Conservation (phyloP, 1,140 invertebrate species). For the Colletes gigas region DNA sequence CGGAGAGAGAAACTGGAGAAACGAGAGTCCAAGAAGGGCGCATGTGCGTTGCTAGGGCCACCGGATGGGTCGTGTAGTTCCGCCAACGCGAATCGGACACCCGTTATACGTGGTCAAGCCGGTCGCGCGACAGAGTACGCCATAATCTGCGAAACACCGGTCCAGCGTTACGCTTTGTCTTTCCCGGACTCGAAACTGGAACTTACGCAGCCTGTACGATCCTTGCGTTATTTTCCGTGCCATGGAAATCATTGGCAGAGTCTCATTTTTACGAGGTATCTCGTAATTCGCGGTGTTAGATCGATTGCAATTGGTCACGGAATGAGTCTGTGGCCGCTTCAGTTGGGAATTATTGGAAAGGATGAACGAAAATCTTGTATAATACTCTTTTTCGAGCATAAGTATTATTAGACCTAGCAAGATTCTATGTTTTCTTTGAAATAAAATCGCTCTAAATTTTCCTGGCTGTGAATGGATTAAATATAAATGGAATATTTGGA, state of each 20-base stretch:
- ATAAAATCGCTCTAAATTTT: too few species aligned
- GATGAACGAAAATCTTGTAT: too few species aligned
- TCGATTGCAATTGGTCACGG: too few species aligned
- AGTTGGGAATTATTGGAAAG: too few species aligned
- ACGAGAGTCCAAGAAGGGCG: constrained; percentile 75
- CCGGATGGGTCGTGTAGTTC: constrained; percentile 73
- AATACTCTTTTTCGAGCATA: too few species aligned
- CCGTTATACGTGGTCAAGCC: constrained; percentile 53
- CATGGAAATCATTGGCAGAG: background rate
- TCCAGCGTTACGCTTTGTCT: background rate
- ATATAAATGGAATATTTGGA: too few species aligned
- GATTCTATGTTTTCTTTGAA: too few species aligned
- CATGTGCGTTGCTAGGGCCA: constrained; percentile 81
- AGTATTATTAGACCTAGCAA: too few species aligned
- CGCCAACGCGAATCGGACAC: constrained; percentile 66
- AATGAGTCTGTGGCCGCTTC: too few species aligned
- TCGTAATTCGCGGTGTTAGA: too few species aligned
- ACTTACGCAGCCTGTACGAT: background rate
- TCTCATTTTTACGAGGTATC: background rate
- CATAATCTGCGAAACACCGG: background rate
- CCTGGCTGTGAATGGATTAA: too few species aligned
- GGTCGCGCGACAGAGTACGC: background rate
- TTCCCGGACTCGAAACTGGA: background rate
- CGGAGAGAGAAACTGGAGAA: constrained; percentile 69
- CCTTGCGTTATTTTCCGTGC: background rate